These are phyloP conservation scores for Cirrhinus molitorella DNA, from an alignment of 2,797 vertebrate species.

Conservation along the genomic window DNA sequence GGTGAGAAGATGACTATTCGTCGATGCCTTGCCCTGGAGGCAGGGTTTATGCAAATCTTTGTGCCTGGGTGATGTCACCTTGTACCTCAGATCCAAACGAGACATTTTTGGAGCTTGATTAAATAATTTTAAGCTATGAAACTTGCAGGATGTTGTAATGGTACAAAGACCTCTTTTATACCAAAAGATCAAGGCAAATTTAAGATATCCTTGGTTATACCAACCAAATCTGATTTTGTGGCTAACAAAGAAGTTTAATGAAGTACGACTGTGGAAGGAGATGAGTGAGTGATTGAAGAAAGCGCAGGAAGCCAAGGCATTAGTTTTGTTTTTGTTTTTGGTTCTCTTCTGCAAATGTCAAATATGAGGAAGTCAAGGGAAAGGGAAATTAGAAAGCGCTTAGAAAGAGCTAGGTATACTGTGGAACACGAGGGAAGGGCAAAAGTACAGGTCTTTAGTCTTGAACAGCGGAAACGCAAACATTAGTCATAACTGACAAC, in stretches of 20 bases:
- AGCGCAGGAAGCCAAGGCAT: background rate
- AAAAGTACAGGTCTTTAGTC: constrained; percentile 61
- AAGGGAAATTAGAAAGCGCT: constrained; percentile 18
- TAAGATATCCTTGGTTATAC: background rate
- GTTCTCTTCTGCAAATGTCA: constrained; percentile 20
- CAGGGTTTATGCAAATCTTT: background rate
- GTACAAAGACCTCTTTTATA: too few relatives aligned
- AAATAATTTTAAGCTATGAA: too few relatives aligned
- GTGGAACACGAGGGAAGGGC: constrained; percentile 62
- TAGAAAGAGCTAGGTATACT: constrained; percentile 56
- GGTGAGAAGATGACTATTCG: background rate
- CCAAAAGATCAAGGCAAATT: too few relatives aligned
- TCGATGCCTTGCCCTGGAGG: background rate
- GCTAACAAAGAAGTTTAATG: background rate
- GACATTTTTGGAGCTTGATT: too few relatives aligned
- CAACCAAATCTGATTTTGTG: background rate
- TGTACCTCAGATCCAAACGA: too few relatives aligned
- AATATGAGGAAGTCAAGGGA: constrained; percentile 64
- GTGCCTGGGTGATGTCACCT: too few relatives aligned
- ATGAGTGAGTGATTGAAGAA: background rate
- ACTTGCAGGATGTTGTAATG: too few relatives aligned
- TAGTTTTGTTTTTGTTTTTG: constrained; percentile 31
- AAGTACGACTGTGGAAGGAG: background rate
- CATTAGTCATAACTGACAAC: constrained; percentile 66
- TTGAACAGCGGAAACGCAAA: constrained; percentile 61